Base-by-base conservation (phyloP, 2,888 invertebrate genomes). In the Smittia aterrima region DNA sequence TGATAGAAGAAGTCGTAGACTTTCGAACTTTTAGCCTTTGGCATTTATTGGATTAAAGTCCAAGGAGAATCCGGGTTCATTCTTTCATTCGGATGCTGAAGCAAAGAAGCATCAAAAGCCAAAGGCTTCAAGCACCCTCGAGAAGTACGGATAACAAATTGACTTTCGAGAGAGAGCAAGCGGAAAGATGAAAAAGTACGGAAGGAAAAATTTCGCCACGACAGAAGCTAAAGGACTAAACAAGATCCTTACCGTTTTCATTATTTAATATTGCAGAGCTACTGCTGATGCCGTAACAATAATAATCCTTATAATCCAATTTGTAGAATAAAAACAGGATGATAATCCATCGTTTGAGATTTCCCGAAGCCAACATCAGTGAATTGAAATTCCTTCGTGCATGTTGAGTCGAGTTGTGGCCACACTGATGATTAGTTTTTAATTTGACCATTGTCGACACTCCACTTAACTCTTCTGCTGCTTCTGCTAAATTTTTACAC, bases 291-390 rank as follows among this genome's bases (percentile, higher is more conserved):
- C 74, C 74, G 41, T 74, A 74, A 53, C 74, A 74, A 74, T 74
- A 74, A 74, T 74, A 74, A 74, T 74, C 74, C 47, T 66, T 74
- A 66, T 74, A 74, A 74, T 74, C 74, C 74, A 74, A 74, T 66
- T 74, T 74, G 54, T 74, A 53, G 27, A 74, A 24, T 22, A 74
- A 18, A 64, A 74, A 66, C 58, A 74, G 47, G 20, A 74, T 7
- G 38, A 74, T 74, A 66, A 74, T 74, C 74, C 74, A 74, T 74
- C 47, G 64, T 16, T 66, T 64, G 27, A 66, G 54, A 66, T 54
- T 53, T 32, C 38, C 7, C 9, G 62, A 62, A 18, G 72, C 62
- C 27, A 62, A 32, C 53, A 58, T 4, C 4, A 71, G 24, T 11
- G 62, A 58, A 20, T 24, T 24, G 22, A 72, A 54, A 62, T 72